These are phyloP conservation scores for Drosophila ambigua DNA, from an alignment of 1,140 invertebrate species.

Conservation along the genomic window DNA sequence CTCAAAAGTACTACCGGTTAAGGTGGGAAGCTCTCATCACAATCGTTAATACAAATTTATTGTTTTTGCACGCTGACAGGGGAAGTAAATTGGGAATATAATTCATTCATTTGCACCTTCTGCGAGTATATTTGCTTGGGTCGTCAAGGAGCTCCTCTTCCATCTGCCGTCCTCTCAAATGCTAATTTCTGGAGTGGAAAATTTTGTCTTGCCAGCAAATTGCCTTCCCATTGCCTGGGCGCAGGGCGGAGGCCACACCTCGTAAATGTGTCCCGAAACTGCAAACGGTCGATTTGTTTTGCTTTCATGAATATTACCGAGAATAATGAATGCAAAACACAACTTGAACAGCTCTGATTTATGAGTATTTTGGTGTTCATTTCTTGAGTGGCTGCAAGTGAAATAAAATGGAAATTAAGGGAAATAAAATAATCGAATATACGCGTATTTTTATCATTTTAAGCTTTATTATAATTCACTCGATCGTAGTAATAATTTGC, in stretches of 20 bases:
- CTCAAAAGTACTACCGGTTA: neutral
- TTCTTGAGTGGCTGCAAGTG: neutral
- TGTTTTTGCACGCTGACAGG: constrained; percentile 32
- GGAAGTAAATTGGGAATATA: constrained; percentile 25
- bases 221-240: constrained; percentile 5
- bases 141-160: neutral
- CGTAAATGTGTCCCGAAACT: constrained; percentile 40
- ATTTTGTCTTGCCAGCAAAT: constrained; percentile 54
- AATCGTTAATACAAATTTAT: constrained; percentile 44
- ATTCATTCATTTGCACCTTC: constrained; percentile 36
- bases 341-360: too few relatives aligned
- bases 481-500: neutral
- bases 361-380: too few relatives aligned
- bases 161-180: constrained; percentile 17
- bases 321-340: neutral
- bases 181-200: constrained; percentile 45
- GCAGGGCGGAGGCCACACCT: neutral
- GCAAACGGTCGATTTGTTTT: constrained; percentile 45
- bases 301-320: constrained; percentile 23
- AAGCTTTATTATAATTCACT: neutral
- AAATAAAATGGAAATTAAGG: neutral
- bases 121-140: neutral
- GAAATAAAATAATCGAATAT: neutral
- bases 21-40: neutral
- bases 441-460: neutral